Base-by-base conservation (phyloP, 1,140 invertebrate genomes). In the Aradophagus sp. region DNA sequence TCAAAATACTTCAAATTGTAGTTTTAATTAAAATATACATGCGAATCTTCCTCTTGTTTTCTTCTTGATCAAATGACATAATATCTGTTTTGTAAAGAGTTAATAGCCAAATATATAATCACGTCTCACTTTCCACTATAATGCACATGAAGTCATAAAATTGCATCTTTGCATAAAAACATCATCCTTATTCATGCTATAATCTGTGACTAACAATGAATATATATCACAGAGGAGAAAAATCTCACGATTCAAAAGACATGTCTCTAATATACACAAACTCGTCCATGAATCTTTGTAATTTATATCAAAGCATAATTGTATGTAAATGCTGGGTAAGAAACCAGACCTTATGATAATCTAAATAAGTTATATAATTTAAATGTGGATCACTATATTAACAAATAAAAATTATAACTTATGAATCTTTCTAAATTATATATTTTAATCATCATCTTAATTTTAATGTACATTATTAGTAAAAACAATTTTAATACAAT, bases 91-190 rank as follows among this genome's bases (percentile, higher is more conserved):
- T 2, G 34, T 13, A 50, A 29, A 29, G 23, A 53, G n/a, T 20
- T 36, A 45, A 39, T 32, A 23, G 20, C 15, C 5, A 15, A 31
- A n/a, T 15, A 34, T 31, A 42, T 34, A 65, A 48, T 38, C 13
- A 29, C 6, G 50, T 50, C 31, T 48, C 19, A 58, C 52, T 69
- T 62, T 56, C 39, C 35, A 52, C 16, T 32, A 7, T 50, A 38
- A 52, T 39, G 39, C 14, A 61, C 27, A 36, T 38, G 17, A 48
- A 65, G 29, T 39, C 55, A 59, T 71, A 48, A 65, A 65, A 65
- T 65, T 59, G 53, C 45, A 59, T 45, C 47, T 72, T 48, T 61
- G 48, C 48, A 66, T 66, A 66, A 66, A 72, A 66, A 72, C 68
- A 62, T 61, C 47, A 71, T 72, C 61, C 36, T 72, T 72, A 72